These are phyloP conservation scores for Poliocrania exsul DNA, from an alignment of 2,797 vertebrate genomes.

Conservation along the genomic window DNA sequence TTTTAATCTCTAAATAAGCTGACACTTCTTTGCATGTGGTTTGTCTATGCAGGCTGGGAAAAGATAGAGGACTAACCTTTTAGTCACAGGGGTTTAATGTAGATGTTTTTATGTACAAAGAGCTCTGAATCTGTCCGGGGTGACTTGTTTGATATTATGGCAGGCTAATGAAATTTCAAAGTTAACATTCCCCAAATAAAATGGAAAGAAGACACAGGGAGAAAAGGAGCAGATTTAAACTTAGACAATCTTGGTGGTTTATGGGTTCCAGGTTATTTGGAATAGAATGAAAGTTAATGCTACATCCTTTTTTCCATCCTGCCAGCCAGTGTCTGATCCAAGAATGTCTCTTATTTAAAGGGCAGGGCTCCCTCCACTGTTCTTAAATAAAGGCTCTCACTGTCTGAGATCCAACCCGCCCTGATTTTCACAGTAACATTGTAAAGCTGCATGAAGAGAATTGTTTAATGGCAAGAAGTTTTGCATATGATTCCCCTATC, in stretches of 20 bases:
- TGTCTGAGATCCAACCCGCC: constrained; percentile 51
- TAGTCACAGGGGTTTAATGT: constrained; percentile 29
- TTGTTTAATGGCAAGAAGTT: constrained; percentile 46
- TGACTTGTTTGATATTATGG: constrained; percentile 49
- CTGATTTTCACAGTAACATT: constrained; percentile 55
- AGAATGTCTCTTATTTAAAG: constrained; percentile 76
- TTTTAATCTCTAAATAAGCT: constrained; percentile 56
- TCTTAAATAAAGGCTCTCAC: constrained; percentile 69
- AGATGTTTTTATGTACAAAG: constrained; percentile 42
- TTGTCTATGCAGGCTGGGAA: constrained; percentile 43
- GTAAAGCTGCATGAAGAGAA: constrained; percentile 26
- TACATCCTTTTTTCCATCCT: constrained; percentile 65
- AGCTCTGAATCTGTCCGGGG: constrained; percentile 15
- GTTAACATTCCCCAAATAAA: constrained; percentile 59
- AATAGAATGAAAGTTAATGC: constrained; percentile 71
- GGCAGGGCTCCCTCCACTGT: constrained; percentile 70
- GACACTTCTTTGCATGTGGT: constrained; percentile 58
- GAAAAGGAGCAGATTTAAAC: constrained; percentile 60
- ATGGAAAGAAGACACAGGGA: constrained; percentile 55
- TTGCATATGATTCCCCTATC: constrained; percentile 30
- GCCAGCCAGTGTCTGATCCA: constrained; percentile 71
- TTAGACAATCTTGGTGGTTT: constrained; percentile 66
- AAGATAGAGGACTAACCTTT: constrained; percentile 58
- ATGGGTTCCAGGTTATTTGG: constrained; percentile 72
- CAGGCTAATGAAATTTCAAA: constrained; percentile 57